These are phyloP conservation scores for Chaenogobius annularis DNA, from an alignment of 2,113 vertebrate genomes.

Conservation along the genomic window DNA sequence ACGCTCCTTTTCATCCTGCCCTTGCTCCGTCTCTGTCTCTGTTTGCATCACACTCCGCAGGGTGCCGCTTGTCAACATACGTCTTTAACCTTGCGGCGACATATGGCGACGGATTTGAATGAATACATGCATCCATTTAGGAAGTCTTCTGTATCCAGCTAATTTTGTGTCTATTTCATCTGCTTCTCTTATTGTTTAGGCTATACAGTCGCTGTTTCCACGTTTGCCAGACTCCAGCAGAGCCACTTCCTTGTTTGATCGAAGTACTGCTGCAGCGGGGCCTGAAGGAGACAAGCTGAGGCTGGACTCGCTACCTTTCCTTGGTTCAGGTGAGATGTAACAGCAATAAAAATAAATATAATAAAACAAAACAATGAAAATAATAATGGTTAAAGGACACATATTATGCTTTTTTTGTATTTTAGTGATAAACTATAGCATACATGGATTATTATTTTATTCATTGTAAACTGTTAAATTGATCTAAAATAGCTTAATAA, in stretches of 20 bases:
- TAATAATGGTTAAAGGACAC: background rate
- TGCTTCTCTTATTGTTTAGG: conserved; percentile 58
- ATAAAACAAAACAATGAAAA: background rate
- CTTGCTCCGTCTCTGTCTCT: conserved; percentile 60
- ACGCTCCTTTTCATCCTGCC: conserved; percentile 65
- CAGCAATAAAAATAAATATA: conserved; percentile 4
- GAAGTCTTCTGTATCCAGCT: conserved; percentile 22
- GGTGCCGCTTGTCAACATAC: conserved; percentile 42
- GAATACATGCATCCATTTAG: conserved; percentile 14
- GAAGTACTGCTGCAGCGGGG: conserved; percentile 68
- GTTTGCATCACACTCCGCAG: conserved; percentile 61
- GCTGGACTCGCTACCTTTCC: conserved; percentile 85
- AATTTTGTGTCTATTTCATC: conserved; percentile 6
- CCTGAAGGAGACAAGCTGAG: conserved; percentile 86
- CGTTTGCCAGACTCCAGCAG: conserved; percentile 82
- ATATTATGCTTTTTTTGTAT: too few relatives aligned
- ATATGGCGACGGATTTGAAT: conserved; percentile 14
- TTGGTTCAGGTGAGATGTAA: conserved; percentile 80
- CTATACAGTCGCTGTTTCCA: conserved; percentile 88
- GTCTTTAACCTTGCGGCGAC: conserved; percentile 21
- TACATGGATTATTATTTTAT: too few relatives aligned
- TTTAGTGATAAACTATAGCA: too few relatives aligned
- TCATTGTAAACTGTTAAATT: too few relatives aligned
- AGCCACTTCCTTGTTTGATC: conserved; percentile 80
- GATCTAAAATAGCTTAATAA: too few relatives aligned